phyloP scores from a whole-genome alignment of 1,140 invertebrate genomes.

The Asbolus verrucosus region DNA sequence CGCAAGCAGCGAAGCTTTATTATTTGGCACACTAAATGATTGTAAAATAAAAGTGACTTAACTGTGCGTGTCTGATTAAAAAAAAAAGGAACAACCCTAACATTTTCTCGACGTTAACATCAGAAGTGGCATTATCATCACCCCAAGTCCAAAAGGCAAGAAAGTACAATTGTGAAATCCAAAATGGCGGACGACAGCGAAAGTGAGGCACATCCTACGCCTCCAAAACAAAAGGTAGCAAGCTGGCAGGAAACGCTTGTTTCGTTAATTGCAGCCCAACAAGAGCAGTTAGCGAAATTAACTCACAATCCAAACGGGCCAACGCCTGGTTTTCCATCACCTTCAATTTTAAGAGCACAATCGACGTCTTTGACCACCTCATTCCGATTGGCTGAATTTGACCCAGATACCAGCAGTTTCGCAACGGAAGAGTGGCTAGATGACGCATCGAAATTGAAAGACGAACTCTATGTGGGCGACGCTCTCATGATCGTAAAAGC shows the following conservation, averaged over 20 bases:
- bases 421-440: constrained; percentile 47
- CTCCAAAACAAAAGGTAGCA: background rate
- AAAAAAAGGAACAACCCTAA: too few relatives aligned
- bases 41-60: too few relatives aligned
- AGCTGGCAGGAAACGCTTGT: constrained; percentile 59
- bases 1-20: too few relatives aligned
- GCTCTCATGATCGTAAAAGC: constrained; percentile 44
- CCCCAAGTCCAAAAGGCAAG: too few relatives aligned
- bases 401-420: constrained; percentile 44
- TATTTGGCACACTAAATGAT: too few relatives aligned
- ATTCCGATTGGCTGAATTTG: constrained; percentile 42
- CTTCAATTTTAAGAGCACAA: background rate
- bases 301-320: too few relatives aligned
- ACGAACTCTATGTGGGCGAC: constrained; percentile 44
- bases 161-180: too few relatives aligned
- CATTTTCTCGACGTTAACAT: too few relatives aligned
- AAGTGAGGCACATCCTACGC: too few relatives aligned
- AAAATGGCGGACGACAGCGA: background rate
- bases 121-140: too few relatives aligned
- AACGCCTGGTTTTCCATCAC: constrained; percentile 14
- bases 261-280: constrained; percentile 43
- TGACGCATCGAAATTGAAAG: constrained; percentile 46
- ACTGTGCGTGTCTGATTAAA: too few relatives aligned
- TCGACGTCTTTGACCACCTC: too few relatives aligned
- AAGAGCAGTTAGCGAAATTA: constrained; percentile 6